These are phyloP conservation scores for Mythimna ferrago DNA, from an alignment of 2,888 invertebrate species.

Conservation along the genomic window DNA sequence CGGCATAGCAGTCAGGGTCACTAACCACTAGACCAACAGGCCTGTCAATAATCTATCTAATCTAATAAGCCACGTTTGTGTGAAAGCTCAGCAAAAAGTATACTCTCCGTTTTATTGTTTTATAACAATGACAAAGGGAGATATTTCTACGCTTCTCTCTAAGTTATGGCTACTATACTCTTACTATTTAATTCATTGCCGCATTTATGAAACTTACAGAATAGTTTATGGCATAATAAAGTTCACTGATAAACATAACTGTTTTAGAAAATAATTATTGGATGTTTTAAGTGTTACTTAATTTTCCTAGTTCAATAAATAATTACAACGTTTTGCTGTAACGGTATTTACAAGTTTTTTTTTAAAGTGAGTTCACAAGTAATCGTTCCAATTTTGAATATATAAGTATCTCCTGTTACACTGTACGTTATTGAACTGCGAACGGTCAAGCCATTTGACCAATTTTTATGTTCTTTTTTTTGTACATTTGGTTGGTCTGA, in stretches of 20 bases:
- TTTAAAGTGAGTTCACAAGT: no score
- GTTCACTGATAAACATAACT: not conserved
- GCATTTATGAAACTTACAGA: slow-evolving; percentile 1
- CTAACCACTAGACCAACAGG: no score
- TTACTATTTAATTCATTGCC: slow-evolving; percentile 15
- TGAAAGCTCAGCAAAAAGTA: slow-evolving; percentile 24
- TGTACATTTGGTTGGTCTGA: no score
- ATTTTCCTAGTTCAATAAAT: not conserved
- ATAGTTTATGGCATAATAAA: not conserved
- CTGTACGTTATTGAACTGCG: no score
- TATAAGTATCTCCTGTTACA: no score
- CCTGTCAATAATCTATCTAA: no score
- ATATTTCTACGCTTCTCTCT: slow-evolving; percentile 10
- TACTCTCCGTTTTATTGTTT: slow-evolving; percentile 44
- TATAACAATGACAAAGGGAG: slow-evolving; percentile 18
- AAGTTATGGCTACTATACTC: slow-evolving; percentile 4
- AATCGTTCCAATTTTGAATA: no score
- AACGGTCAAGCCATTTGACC: no score
- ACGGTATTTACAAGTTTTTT: not conserved
- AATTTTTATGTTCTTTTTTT: no score
- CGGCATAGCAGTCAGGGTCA: no score
- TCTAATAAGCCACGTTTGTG: slow-evolving; percentile 26
- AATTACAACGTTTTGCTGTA: not conserved
- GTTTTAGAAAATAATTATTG: no score
- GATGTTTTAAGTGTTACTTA: not conserved